Evolutionary conservation across 2,113 vertebrate genomes (phyloP).

Genomic region (Cochlearius cochlearius): DNA sequence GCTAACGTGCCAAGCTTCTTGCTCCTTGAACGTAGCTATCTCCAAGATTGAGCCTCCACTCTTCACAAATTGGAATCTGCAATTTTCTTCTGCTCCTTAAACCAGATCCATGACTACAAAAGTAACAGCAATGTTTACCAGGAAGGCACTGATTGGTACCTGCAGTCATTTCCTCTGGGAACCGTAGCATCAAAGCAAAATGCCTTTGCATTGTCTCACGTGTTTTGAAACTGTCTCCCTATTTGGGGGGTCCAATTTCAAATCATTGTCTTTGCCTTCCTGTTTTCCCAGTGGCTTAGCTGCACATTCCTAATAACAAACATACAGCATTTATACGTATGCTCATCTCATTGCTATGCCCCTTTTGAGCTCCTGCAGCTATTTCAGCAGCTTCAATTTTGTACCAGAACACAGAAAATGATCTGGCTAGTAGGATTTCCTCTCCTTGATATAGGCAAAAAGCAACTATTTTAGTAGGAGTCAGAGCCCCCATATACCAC

Average conservation of each 20-base stretch:
- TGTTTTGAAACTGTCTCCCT: background rate
- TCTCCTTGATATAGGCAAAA: background rate
- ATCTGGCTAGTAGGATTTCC: background rate
- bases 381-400: slow-evolving; percentile 10
- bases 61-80: background rate
- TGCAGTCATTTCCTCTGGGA: slow-evolving; percentile 12
- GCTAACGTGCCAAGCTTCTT: background rate
- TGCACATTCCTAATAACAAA: background rate
- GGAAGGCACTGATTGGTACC: slow-evolving; percentile 7
- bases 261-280: slow-evolving; percentile 18
- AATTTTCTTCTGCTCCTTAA: background rate
- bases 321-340: background rate
- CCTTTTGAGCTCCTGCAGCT: background rate
- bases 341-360: background rate
- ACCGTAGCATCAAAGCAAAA: slow-evolving; percentile 9
- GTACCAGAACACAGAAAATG: background rate
- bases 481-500: background rate
- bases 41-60: background rate
- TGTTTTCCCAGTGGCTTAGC: background rate
- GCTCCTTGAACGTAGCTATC: background rate
- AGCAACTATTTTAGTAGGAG: background rate
- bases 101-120: background rate
- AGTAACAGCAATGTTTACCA: slow-evolving; percentile 2
- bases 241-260: background rate
- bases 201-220: background rate